phyloP scores from a whole-genome alignment of 2,797 vertebrate genomes.

The Neosilurus mollespiculum region DNA sequence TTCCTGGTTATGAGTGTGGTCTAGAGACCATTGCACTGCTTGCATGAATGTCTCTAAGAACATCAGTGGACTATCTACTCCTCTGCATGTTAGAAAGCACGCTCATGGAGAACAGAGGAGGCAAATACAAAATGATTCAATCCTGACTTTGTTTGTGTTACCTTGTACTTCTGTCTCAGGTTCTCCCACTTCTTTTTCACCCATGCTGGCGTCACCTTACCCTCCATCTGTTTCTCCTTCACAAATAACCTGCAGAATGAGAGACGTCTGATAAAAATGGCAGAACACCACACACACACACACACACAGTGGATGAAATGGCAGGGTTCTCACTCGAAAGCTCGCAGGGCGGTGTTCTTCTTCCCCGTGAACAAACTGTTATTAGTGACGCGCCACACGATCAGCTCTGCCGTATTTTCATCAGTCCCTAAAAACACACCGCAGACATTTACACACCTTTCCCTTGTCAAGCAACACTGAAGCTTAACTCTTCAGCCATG shows the following conservation, averaged over 20 bases:
- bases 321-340: conserved; percentile 49
- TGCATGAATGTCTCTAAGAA: not conserved
- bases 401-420: conserved; percentile 52
- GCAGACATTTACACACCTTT: not conserved
- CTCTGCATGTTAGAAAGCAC: not conserved
- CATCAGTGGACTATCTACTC: not conserved
- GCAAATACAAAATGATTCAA: not conserved
- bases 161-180: conserved; percentile 57
- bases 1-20: not conserved
- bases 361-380: conserved; percentile 51
- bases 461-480: not conserved
- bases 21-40: not conserved
- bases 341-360: conserved; percentile 52
- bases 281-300: not conserved
- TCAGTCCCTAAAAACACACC: conserved; percentile 50
- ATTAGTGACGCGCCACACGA: conserved; percentile 51
- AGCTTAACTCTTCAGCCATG: not conserved
- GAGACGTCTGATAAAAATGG: not conserved
- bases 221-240: conserved; percentile 49
- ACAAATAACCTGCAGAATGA: conserved; percentile 44
- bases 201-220: conserved; percentile 50
- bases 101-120: not conserved
- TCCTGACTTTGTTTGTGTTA: not conserved
- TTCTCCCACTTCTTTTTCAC: conserved; percentile 58
- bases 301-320: not conserved